Percentiles rank a stretch among this genome's conserved stretches.
Conservation (phyloP, 1,140 invertebrate genomes). For the Lineus longissimus region DNA sequence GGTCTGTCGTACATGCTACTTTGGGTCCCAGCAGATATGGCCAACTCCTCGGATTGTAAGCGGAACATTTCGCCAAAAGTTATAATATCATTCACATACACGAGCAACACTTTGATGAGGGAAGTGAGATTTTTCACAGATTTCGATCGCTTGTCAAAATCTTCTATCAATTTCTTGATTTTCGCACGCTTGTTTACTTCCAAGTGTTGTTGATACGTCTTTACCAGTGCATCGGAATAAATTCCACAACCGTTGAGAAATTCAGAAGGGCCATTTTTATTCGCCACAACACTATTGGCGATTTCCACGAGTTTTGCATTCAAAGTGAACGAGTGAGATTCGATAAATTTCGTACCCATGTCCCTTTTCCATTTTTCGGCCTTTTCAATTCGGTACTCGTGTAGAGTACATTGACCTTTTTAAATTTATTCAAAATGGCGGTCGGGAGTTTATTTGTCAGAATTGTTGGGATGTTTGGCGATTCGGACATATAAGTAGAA, state of each 20-base stretch:
- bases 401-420: background rate
- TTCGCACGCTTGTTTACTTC: background rate
- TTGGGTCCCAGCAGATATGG: background rate
- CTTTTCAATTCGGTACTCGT: background rate
- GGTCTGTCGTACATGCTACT: background rate
- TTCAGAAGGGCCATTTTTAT: background rate
- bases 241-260: slow-evolving; percentile 3
- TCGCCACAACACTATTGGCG: background rate
- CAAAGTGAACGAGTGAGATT: background rate
- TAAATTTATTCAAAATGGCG: slow-evolving; percentile 3
- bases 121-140: slow-evolving; percentile 6
- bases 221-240: background rate
- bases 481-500: slow-evolving; percentile 4
- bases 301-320: slow-evolving; percentile 5
- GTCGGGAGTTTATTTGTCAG: slow-evolving; percentile 5
- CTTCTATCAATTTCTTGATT: slow-evolving; percentile 3
- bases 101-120: background rate
- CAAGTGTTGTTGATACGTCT: slow-evolving; percentile 2
- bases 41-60: background rate
- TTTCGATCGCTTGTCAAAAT: background rate
- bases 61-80: background rate
- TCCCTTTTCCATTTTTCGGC: slow-evolving; percentile 6
- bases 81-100: background rate
- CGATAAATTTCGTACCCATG: background rate
- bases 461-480: background rate